Conservation (phyloP, 2,113 vertebrate genomes). For the Sphyrna mokarran region DNA sequence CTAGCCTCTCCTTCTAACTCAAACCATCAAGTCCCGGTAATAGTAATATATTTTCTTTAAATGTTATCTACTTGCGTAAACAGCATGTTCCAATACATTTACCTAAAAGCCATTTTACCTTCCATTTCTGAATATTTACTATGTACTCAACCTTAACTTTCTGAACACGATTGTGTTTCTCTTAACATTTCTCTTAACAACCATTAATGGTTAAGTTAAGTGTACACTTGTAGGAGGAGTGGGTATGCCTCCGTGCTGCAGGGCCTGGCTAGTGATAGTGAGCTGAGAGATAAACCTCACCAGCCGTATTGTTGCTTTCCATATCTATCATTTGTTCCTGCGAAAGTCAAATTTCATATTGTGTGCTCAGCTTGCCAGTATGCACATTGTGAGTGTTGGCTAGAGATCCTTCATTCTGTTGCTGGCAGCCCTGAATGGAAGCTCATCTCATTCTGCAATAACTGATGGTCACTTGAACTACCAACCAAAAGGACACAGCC, state of each 20-base stretch:
- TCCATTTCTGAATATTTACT: neutral
- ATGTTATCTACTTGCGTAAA: neutral
- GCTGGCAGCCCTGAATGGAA: neutral
- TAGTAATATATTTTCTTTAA: neutral
- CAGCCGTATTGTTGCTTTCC: neutral
- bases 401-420: neutral
- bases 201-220: neutral
- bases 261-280: neutral
- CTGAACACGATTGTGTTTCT: neutral
- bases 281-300: neutral
- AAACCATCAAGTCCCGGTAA: too few relatives aligned
- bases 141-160: neutral
- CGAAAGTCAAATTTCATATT: neutral
- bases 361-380: neutral
- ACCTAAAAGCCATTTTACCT: neutral
- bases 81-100: neutral
- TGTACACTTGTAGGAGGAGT: neutral
- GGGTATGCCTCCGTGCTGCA: neutral
- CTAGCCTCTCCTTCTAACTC: too few relatives aligned
- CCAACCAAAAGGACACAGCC: too few relatives aligned
- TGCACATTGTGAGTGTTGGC: neutral
- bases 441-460: neutral
- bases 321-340: neutral
- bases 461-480: neutral
- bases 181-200: too few relatives aligned